Percentiles rank a stretch among this genome's conserved stretches.
Evolutionary conservation across 2,113 vertebrate species (phyloP).

Genomic region (Poeciliopsis prolifica): DNA sequence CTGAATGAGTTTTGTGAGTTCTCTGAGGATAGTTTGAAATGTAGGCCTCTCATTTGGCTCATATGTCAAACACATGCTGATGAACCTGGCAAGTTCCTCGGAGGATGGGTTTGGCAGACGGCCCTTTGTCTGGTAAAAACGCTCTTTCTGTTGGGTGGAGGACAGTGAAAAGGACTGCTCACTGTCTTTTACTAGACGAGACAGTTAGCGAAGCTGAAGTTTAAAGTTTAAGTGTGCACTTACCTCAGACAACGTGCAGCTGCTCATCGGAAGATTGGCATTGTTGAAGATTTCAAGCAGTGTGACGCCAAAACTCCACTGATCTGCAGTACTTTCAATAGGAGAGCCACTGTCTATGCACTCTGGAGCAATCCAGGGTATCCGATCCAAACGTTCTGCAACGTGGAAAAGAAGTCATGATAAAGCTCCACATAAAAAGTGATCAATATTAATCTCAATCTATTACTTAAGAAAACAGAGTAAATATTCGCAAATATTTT

Average conservation of each 20-base stretch:
- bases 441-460: not conserved
- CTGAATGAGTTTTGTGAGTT: slow-evolving; percentile 86
- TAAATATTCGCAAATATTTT: not conserved
- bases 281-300: slow-evolving; percentile 94
- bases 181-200: not conserved
- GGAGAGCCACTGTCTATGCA: slow-evolving; percentile 74
- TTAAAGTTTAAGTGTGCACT: not conserved
- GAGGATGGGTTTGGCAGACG: slow-evolving; percentile 84
- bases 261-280: slow-evolving; percentile 85
- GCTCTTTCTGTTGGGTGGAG: slow-evolving; percentile 84
- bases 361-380: slow-evolving; percentile 94
- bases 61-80: slow-evolving; percentile 88
- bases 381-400: slow-evolving; percentile 88
- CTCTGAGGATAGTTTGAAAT: slow-evolving; percentile 87
- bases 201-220: not conserved
- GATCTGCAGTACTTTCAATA: slow-evolving; percentile 80
- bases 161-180: not conserved
- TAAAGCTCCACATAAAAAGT: not conserved
- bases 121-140: slow-evolving; percentile 87
- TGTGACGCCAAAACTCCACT: slow-evolving; percentile 93
- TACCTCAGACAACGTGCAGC: slow-evolving; percentile 84
- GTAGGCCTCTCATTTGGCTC: slow-evolving; percentile 82
- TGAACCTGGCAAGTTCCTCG: slow-evolving; percentile 84
- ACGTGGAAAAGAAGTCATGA: not conserved
- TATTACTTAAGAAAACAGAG: not conserved